phyloP scores from a whole-genome alignment of 2,113 vertebrate species.

The Pseudorhombus dupliciocellatus region DNA sequence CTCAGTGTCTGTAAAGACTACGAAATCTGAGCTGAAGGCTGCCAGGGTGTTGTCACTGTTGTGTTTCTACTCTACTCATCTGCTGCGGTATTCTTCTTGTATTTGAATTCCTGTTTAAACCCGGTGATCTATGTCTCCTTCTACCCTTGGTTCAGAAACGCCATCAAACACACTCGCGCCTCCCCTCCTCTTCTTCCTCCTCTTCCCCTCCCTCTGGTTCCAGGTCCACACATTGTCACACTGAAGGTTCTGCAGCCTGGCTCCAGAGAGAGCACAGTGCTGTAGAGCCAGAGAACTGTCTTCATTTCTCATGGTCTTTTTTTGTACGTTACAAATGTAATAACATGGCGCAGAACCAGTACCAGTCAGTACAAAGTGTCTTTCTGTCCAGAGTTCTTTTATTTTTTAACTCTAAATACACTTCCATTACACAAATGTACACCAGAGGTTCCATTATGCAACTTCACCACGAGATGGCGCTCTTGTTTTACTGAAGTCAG shows the following conservation, averaged over 20 bases:
- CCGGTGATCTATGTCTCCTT: slow-evolving; percentile 30
- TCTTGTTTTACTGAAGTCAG: no score
- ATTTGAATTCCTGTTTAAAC: slow-evolving; percentile 35
- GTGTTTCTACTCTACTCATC: slow-evolving; percentile 2
- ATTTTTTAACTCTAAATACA: no score
- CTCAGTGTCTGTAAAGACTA: not conserved
- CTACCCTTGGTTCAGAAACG: slow-evolving; percentile 38
- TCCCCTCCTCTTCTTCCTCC: no score
- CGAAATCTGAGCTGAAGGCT: slow-evolving; percentile 26
- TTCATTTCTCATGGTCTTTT: no score
- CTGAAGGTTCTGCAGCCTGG: slow-evolving; percentile 20
- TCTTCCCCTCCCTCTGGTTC: slow-evolving; percentile 26
- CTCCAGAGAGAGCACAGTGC: not conserved
- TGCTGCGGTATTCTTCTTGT: slow-evolving; percentile 1
- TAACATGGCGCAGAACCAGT: no score
- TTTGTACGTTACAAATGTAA: no score
- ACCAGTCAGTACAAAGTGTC: no score
- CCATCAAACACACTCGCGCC: slow-evolving; percentile 7
- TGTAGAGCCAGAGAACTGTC: no score
- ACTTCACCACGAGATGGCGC: no score
- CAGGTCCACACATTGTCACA: slow-evolving; percentile 18
- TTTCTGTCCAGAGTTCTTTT: no score
- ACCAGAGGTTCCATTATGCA: no score
- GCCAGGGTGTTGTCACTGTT: slow-evolving; percentile 16
- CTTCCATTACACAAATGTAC: no score